These are phyloP conservation scores for Eurytoma californica DNA, from an alignment of 2,888 invertebrate species.

Conservation along the genomic window DNA sequence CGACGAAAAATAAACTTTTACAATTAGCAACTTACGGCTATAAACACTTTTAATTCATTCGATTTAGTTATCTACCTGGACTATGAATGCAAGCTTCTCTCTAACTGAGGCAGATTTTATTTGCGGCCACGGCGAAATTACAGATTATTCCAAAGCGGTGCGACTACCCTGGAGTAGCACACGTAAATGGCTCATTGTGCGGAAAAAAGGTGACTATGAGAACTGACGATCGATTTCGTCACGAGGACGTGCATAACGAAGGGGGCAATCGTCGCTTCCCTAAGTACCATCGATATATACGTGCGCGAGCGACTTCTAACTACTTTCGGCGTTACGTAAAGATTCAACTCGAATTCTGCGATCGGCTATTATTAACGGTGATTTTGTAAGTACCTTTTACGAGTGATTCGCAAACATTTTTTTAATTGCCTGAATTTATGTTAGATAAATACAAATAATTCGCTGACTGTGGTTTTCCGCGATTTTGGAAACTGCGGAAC, in stretches of 20 bases:
- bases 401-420: not conserved
- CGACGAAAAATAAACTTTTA: too few species aligned
- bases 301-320: not conserved
- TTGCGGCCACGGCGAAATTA: constrained; percentile 65
- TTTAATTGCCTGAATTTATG: constrained; percentile 31
- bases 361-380: constrained; percentile 7
- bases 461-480: too few species aligned
- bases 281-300: not conserved
- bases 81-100: constrained; percentile 34
- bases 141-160: constrained; percentile 51
- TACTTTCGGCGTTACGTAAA: constrained; percentile 34
- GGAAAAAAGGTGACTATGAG: not conserved
- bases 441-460: not conserved
- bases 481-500: too few species aligned
- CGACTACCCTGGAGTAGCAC: too few species aligned
- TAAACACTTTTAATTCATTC: too few species aligned
- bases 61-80: constrained; percentile 40
- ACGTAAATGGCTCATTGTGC: not conserved
- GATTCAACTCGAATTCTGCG: not conserved
- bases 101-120: constrained; percentile 58
- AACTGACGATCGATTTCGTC: constrained; percentile 40
- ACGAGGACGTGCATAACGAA: not conserved
- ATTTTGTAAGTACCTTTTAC: constrained; percentile 10
- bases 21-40: too few species aligned
- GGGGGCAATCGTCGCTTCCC: not conserved